Conservation (phyloP, 64 coral and sea anemone genomes). For the Anthopleura sola region DNA sequence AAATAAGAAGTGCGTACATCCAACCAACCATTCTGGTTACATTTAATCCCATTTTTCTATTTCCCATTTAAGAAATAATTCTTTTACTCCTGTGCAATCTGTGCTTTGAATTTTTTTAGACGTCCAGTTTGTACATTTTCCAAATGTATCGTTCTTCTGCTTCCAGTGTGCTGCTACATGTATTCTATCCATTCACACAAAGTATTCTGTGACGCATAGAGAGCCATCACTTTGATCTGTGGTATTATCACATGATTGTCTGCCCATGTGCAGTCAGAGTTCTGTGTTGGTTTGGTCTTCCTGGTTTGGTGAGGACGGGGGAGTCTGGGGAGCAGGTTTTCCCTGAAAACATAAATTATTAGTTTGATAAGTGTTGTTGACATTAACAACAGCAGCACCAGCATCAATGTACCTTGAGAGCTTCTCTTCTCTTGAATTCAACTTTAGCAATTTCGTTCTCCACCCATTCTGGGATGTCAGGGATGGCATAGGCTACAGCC, state of each 20-base stretch:
- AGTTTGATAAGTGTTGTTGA: not conserved
- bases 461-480: slow-evolving; percentile 97
- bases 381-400: not conserved
- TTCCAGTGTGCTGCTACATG: not conserved
- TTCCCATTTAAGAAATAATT: not conserved
- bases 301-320: not conserved
- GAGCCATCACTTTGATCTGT: not conserved
- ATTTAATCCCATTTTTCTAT: not conserved
- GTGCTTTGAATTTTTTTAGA: not conserved
- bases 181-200: not conserved
- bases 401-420: slow-evolving; percentile 63
- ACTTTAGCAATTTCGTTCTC: slow-evolving; percentile 95
- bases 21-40: not conserved
- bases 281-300: not conserved
- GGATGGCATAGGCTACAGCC: slow-evolving; percentile 94
- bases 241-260: not conserved
- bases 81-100: not conserved
- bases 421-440: slow-evolving; percentile 81
- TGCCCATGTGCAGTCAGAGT: not conserved
- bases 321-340: not conserved
- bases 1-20: not conserved
- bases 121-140: not conserved
- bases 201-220: not conserved
- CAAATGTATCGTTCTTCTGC: not conserved
- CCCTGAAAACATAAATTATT: not conserved